A percentile compares a stretch with the other conserved stretches of the same genome.
Conservation (phyloP, 2,797 vertebrate species). For the Poecilia velifera region DNA sequence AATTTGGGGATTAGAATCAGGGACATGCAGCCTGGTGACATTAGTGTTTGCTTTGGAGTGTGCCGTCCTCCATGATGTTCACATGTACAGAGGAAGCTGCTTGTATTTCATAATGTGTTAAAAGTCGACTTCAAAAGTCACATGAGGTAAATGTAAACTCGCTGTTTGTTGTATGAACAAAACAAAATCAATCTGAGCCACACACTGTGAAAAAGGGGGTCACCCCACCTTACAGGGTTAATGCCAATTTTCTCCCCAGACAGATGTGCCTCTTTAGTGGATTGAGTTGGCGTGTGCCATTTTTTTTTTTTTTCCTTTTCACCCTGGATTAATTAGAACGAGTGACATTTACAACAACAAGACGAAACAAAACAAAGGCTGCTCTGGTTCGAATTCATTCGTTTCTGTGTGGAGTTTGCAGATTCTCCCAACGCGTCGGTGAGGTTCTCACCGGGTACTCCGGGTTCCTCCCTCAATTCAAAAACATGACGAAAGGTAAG, state of each 20-base stretch:
- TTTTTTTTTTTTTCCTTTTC: conserved; percentile 34
- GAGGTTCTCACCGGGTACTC: background rate
- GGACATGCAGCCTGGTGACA: conserved; percentile 53
- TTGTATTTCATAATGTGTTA: background rate
- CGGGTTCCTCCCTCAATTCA: background rate
- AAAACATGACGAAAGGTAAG: background rate
- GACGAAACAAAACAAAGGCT: no score
- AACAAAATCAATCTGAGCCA: conserved; percentile 14
- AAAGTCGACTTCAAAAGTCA: background rate
- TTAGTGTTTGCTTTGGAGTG: conserved; percentile 66
- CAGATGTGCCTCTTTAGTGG: conserved; percentile 54
- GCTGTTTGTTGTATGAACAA: background rate
- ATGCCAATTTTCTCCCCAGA: conserved; percentile 70
- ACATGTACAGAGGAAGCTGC: background rate
- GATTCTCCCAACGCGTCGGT: background rate
- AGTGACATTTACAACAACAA: conserved; percentile 4
- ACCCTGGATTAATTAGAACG: conserved; percentile 26
- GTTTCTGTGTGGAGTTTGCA: background rate
- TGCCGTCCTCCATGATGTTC: conserved; percentile 9
- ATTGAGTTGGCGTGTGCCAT: conserved; percentile 50
- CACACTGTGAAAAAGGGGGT: conserved; percentile 58
- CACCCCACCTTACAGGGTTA: conserved; percentile 61
- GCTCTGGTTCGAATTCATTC: background rate
- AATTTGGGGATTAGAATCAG: conserved; percentile 63
- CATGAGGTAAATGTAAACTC: background rate